Evolutionary conservation across 2,888 invertebrate genomes (phyloP).

Genomic region (Tridacna crocea): DNA sequence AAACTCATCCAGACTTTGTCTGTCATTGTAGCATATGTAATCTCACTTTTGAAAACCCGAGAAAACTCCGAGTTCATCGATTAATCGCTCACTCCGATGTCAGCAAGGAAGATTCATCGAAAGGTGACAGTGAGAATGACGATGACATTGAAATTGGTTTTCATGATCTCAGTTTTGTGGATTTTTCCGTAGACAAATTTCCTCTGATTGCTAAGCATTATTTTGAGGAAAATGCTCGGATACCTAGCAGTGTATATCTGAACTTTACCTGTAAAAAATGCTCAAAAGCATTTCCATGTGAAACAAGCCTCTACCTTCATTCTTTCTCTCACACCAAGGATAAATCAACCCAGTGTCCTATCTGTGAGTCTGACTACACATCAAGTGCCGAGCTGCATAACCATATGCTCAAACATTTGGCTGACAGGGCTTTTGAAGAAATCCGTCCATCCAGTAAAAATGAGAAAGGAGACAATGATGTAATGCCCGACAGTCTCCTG

Average conservation of each 20-base stretch:
- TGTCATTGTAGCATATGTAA: conserved; percentile 90
- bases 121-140: conserved; percentile 28
- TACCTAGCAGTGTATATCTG: conserved; percentile 79
- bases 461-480: conserved; percentile 60
- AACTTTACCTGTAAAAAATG: conserved; percentile 82
- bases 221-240: conserved; percentile 87
- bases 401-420: conserved; percentile 80
- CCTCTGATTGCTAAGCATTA: conserved; percentile 90
- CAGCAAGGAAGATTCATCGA: conserved; percentile 24
- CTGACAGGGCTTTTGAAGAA: conserved; percentile 74
- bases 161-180: conserved; percentile 89
- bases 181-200: conserved; percentile 92
- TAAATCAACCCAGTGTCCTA: conserved; percentile 77
- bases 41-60: conserved; percentile 89
- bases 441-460: conserved; percentile 54
- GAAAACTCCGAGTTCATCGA: conserved; percentile 89
- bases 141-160: conserved; percentile 71
- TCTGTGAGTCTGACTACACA: conserved; percentile 88
- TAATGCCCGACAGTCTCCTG: conserved; percentile 59
- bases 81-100: conserved; percentile 86
- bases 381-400: conserved; percentile 79
- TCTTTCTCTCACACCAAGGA: conserved; percentile 76
- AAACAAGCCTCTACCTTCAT: conserved; percentile 81
- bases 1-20: conserved; percentile 88
- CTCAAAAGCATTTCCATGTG: conserved; percentile 82